Evolutionary conservation across 1,140 invertebrate genomes (phyloP).

Genomic region (Zaprionus ornatus): DNA sequence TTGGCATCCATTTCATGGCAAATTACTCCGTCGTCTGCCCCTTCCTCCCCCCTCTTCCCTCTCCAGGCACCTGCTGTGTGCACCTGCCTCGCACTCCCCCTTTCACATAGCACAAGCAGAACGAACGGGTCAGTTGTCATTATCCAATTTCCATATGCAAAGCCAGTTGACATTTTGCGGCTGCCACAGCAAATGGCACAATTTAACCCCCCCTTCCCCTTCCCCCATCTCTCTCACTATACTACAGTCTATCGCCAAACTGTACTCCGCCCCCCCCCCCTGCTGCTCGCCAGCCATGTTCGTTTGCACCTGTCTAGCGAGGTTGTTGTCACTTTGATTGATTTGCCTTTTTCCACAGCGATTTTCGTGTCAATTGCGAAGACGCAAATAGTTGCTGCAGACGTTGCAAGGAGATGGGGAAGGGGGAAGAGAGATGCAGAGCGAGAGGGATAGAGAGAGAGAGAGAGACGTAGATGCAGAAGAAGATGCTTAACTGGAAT

Average conservation of each 20-base stretch:
- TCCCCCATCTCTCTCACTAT: background rate
- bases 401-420: background rate
- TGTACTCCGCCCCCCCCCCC: background rate
- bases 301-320: slow-evolving; percentile 63
- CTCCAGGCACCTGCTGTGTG: background rate
- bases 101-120: background rate
- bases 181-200: slow-evolving; percentile 53
- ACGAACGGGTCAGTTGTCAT: slow-evolving; percentile 53
- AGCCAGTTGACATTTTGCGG: slow-evolving; percentile 77
- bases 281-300: background rate
- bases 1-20: slow-evolving; percentile 33
- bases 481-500: background rate
- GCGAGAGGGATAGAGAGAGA: background rate
- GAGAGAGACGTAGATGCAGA: background rate
- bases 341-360: slow-evolving; percentile 65
- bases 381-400: background rate
- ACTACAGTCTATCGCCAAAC: background rate
- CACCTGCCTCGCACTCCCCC: background rate
- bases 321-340: slow-evolving; percentile 77
- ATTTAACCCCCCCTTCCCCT: background rate
- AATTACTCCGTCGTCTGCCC: slow-evolving; percentile 9
- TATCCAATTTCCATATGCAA: slow-evolving; percentile 81
- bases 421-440: background rate
- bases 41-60: background rate
- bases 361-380: slow-evolving; percentile 69